Evolutionary conservation across 2,113 vertebrate species (phyloP).

Genomic region (Formicarius rufipectus): DNA sequence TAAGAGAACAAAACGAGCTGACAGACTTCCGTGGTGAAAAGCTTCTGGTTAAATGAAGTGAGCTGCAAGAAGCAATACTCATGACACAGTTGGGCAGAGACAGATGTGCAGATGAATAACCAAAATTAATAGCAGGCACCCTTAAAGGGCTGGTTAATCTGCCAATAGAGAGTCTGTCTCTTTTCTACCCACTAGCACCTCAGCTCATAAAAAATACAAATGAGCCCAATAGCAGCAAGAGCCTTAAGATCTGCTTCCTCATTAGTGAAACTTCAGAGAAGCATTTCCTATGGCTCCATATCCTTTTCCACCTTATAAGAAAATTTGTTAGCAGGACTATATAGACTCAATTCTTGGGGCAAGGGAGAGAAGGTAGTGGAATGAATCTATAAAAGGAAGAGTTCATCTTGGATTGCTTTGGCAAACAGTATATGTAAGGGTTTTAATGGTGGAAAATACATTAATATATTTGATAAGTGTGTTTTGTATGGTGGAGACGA

Average conservation of each 20-base stretch:
- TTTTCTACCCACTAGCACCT: conserved; percentile 60
- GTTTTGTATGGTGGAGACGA: neutral
- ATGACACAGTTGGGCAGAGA: conserved; percentile 48
- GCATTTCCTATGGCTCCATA: conserved; percentile 37
- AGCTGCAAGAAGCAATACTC: conserved; percentile 36
- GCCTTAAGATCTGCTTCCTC: conserved; percentile 61
- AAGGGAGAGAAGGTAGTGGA: neutral
- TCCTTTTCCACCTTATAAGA: conserved; percentile 37
- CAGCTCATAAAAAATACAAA: conserved; percentile 72
- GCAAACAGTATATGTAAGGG: neutral
- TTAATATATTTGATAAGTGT: neutral
- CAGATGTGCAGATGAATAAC: conserved; percentile 63
- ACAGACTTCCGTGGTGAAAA: conserved; percentile 16
- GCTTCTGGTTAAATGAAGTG: conserved; percentile 26
- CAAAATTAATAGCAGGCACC: conserved; percentile 62
- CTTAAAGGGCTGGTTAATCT: conserved; percentile 64
- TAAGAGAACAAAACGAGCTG: neutral
- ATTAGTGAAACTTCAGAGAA: conserved; percentile 63
- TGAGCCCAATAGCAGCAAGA: conserved; percentile 65
- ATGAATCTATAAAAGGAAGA: neutral
- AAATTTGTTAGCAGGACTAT: neutral
- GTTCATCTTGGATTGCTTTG: neutral
- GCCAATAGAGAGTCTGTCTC: conserved; percentile 67
- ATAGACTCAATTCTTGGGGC: neutral
- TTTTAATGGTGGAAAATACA: neutral